A percentile compares a stretch with the other conserved stretches of the same genome.
phyloP scores from a whole-genome alignment of 2,113 vertebrate species.

The Rhinopomastus cyanomelas region DNA sequence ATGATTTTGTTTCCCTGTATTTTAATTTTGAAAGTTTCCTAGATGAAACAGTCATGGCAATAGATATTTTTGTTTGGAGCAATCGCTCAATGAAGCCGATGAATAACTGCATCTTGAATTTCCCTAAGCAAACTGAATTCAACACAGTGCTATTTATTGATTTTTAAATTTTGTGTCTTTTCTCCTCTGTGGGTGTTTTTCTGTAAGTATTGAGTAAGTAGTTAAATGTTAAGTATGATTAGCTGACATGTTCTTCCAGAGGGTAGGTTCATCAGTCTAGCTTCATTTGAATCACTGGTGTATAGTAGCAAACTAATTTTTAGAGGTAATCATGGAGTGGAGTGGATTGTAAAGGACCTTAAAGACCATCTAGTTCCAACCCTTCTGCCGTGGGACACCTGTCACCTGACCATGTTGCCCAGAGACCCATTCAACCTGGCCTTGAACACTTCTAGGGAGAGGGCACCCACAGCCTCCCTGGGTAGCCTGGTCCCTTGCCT shows the following conservation, averaged over 20 bases:
- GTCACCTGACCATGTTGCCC: too few relatives aligned
- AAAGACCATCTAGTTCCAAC: too few relatives aligned
- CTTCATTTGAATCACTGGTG: background rate
- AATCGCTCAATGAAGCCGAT: conserved; percentile 1
- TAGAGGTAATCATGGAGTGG: background rate
- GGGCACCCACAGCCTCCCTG: too few relatives aligned
- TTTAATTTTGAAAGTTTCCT: conserved; percentile 32
- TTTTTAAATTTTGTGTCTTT: background rate
- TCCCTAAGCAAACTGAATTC: conserved; percentile 2
- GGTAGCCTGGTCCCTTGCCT: too few relatives aligned
- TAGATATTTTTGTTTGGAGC: conserved; percentile 17
- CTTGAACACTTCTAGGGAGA: too few relatives aligned
- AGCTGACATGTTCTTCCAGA: background rate
- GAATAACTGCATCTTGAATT: conserved; percentile 23
- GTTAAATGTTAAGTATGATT: background rate
- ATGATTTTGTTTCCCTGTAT: conserved; percentile 3
- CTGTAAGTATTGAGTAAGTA: conserved; percentile 18
- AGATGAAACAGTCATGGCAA: background rate
- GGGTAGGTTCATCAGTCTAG: background rate
- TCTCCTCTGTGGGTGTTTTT: background rate
- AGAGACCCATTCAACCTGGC: too few relatives aligned
- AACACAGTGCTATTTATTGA: background rate
- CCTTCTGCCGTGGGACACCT: too few relatives aligned
- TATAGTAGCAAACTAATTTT: background rate
- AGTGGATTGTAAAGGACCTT: too few relatives aligned